Percentiles rank a stretch among this genome's conserved stretches.
Evolutionary conservation across 2,797 vertebrate species (phyloP).

Genomic region (Macroramphosus scolopax): DNA sequence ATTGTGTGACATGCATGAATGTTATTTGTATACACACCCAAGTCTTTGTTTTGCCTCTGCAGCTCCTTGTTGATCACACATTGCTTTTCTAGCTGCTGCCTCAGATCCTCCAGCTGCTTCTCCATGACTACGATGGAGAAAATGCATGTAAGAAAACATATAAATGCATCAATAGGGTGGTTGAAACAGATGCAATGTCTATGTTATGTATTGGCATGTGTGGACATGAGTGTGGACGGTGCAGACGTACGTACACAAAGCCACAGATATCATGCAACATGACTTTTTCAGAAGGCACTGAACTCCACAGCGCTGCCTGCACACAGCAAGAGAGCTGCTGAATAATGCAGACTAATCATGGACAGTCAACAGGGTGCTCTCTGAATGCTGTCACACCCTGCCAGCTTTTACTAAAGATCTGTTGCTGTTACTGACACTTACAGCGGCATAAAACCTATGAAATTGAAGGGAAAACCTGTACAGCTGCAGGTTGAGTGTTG

Average conservation of each 20-base stretch:
- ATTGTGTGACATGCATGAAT: background rate
- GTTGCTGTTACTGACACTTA: background rate
- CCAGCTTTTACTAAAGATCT: constrained; percentile 24
- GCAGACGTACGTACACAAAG: too few relatives aligned
- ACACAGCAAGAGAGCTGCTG: constrained; percentile 47
- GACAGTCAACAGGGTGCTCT: constrained; percentile 55
- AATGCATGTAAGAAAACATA: background rate
- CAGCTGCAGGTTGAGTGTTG: too few relatives aligned
- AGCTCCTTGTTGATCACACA: constrained; percentile 73
- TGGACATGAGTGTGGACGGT: too few relatives aligned
- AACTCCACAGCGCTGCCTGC: constrained; percentile 30
- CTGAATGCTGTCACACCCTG: constrained; percentile 51
- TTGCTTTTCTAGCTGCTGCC: constrained; percentile 75
- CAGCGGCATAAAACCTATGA: too few relatives aligned
- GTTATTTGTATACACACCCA: constrained; percentile 64
- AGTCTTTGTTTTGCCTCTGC: constrained; percentile 70
- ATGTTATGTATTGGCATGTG: too few relatives aligned
- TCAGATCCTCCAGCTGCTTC: constrained; percentile 73
- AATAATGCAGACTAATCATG: constrained; percentile 69
- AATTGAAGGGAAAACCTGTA: too few relatives aligned
- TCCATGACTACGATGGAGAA: constrained; percentile 72
- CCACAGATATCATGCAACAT: constrained; percentile 1
- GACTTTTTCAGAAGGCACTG: constrained; percentile 29
- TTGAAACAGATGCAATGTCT: background rate
- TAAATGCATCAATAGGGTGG: background rate